Evolutionary conservation across 2,888 invertebrate genomes (phyloP).

Genomic region (Parnassius glacialis): DNA sequence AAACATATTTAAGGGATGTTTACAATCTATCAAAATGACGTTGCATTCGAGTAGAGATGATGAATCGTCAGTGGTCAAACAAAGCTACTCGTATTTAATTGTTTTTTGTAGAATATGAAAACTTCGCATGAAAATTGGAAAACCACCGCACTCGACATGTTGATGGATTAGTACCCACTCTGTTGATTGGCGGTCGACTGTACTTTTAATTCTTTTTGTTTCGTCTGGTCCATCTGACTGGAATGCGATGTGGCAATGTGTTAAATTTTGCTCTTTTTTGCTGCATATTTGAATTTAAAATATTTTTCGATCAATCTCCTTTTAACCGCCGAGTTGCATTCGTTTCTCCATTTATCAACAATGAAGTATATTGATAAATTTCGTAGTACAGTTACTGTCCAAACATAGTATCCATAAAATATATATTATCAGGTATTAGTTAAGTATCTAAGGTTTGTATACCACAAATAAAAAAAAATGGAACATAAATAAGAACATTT

Average conservation of each 20-base stretch:
- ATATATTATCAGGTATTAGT: too few species aligned
- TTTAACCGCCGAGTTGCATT: not conserved
- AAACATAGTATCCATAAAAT: too few species aligned
- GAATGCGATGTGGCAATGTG: conserved; percentile 9
- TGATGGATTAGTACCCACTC: conserved; percentile 62
- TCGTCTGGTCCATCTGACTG: conserved; percentile 26
- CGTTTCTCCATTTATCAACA: too few species aligned
- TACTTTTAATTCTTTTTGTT: conserved; percentile 30
- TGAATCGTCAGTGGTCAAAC: conserved; percentile 36
- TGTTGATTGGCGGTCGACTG: conserved; percentile 65
- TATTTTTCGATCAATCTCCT: conserved; percentile 7
- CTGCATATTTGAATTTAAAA: conserved; percentile 17
- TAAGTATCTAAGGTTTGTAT: too few species aligned
- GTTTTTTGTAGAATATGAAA: conserved; percentile 44
- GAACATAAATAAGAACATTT: too few species aligned
- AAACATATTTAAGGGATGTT: too few species aligned
- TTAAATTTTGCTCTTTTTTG: conserved; percentile 14
- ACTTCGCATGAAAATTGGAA: conserved; percentile 53
- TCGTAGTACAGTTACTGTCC: too few species aligned
- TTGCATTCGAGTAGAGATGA: conserved; percentile 36
- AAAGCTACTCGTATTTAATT: conserved; percentile 47
- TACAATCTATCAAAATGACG: conserved; percentile 23
- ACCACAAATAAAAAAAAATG: too few species aligned
- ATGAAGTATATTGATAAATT: too few species aligned
- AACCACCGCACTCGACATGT: conserved; percentile 45